These are phyloP conservation scores for Drosophila trapezifrons DNA, from an alignment of 1,140 invertebrate species.

Conservation along the genomic window DNA sequence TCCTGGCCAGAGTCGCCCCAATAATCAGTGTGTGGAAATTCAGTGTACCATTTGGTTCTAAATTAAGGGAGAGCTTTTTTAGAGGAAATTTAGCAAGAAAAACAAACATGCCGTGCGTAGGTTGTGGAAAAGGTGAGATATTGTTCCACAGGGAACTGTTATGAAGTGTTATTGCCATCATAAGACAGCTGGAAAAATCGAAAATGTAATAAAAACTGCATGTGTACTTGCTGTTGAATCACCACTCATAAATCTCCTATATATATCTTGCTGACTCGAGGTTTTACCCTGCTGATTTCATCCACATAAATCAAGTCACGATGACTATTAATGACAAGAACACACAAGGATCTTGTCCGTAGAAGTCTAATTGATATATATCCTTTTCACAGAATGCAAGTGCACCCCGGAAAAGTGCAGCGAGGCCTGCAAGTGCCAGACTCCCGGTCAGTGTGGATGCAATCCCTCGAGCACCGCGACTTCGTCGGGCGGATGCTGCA, in stretches of 20 bases:
- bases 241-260: background rate
- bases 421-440: slow-evolving; percentile 85
- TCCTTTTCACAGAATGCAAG: slow-evolving; percentile 84
- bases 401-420: slow-evolving; percentile 85
- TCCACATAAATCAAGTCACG: background rate
- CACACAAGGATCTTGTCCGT: slow-evolving; percentile 15
- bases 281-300: no score
- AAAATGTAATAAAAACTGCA: background rate
- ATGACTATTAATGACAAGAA: background rate
- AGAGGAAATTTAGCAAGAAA: slow-evolving; percentile 3
- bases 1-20: slow-evolving; percentile 3
- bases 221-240: no score
- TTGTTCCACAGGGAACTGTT: background rate
- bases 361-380: no score
- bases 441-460: slow-evolving; percentile 83
- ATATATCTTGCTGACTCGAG: background rate
- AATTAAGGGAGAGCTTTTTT: background rate
- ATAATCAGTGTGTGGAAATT: slow-evolving; percentile 2
- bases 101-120: slow-evolving; percentile 69
- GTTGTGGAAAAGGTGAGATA: slow-evolving; percentile 70
- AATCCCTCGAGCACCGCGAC: slow-evolving; percentile 29
- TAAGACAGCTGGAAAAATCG: background rate
- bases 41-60: slow-evolving; percentile 1
- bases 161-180: background rate
- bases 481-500: slow-evolving; percentile 32